These are phyloP conservation scores for Cricetomys ansorgei DNA, from an alignment of 2,113 vertebrate genomes.

Conservation along the genomic window DNA sequence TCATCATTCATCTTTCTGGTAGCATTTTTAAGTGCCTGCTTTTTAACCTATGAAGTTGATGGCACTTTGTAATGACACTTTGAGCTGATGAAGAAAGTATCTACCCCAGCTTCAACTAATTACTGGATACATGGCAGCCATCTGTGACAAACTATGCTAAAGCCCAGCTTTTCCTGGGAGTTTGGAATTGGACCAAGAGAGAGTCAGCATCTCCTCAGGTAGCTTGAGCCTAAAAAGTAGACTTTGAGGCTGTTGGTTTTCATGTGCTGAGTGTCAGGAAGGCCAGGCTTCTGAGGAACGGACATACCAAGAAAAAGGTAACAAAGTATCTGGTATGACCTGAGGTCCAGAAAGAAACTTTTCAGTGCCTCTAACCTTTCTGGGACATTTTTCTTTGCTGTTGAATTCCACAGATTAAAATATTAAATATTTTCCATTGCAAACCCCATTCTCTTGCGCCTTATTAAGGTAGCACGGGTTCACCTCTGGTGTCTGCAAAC, in stretches of 20 bases:
- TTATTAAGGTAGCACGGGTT: neutral
- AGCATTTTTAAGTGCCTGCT: neutral
- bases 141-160: neutral
- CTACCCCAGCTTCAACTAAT: neutral
- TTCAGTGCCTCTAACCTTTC: neutral
- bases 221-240: neutral
- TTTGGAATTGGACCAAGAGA: neutral
- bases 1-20: neutral
- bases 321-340: neutral
- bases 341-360: neutral
- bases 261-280: neutral
- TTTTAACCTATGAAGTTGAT: neutral
- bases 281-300: neutral
- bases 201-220: neutral
- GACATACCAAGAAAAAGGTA: neutral
- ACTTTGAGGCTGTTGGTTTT: neutral
- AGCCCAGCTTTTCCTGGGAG: neutral
- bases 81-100: neutral
- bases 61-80: neutral
- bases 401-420: neutral
- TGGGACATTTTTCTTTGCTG: neutral
- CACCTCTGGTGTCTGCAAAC: conserved; percentile 38
- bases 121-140: neutral
- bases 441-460: rapidly evolving
- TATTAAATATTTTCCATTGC: neutral